Percentiles rank a stretch among this genome's conserved stretches.
These are phyloP conservation scores for Acropora tenuis DNA, from an alignment of 64 coral and sea anemone genomes.

Conservation along the genomic window DNA sequence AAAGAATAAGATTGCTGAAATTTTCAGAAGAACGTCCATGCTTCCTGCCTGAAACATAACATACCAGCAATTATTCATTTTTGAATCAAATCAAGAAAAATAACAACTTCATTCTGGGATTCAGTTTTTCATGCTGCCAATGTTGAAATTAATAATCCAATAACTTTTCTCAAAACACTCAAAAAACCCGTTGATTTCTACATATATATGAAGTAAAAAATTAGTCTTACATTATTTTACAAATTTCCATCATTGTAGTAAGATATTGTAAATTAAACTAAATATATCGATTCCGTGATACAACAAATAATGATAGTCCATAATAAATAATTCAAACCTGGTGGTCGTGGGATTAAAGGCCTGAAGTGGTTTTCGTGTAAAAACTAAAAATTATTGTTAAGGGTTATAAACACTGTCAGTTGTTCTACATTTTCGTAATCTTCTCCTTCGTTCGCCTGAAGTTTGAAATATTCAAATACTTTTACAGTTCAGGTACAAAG, in stretches of 20 bases:
- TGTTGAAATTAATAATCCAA: no score
- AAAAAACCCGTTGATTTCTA: no score
- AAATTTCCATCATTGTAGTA: neutral
- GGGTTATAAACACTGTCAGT: no score
- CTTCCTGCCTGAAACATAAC: neutral
- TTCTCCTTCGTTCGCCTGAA: no score
- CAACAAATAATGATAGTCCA: neutral
- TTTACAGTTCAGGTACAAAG: no score
- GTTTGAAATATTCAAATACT: no score
- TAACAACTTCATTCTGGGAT: neutral
- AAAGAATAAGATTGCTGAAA: neutral
- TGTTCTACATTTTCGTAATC: no score
- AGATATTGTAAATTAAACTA: neutral
- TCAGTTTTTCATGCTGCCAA: no score
- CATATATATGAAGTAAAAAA: no score
- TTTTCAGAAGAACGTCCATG: conserved; percentile 1
- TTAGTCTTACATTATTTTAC: neutral
- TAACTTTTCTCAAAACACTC: no score
- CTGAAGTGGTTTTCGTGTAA: neutral
- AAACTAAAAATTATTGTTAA: no score
- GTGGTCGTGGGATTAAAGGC: neutral
- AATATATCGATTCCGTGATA: neutral
- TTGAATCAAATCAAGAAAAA: neutral
- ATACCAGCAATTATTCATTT: neutral
- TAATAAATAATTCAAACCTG: conserved; percentile 46